A percentile compares a stretch with the other conserved stretches of the same genome.
Evolutionary conservation across 2,888 invertebrate genomes (phyloP).

Genomic region (Tuta absoluta): DNA sequence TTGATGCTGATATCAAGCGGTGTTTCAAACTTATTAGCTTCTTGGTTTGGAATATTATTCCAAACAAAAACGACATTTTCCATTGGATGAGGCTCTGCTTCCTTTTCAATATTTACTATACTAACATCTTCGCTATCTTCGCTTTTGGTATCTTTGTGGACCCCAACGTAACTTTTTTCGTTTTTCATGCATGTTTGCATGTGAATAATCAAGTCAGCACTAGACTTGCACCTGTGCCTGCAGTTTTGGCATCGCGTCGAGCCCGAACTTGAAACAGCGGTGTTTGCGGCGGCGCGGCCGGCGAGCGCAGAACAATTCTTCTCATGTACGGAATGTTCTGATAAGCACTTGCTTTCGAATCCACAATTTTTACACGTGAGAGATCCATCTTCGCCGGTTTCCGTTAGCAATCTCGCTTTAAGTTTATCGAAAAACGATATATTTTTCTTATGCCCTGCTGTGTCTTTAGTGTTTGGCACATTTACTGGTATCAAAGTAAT

Average conservation of each 20-base stretch:
- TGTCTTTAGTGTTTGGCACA: constrained; percentile 55
- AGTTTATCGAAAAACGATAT: constrained; percentile 91
- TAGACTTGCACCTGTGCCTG: constrained; percentile 92
- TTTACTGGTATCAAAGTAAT: constrained; percentile 57
- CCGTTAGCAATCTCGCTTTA: constrained; percentile 86
- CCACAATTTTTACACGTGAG: constrained; percentile 86
- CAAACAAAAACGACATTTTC: constrained; percentile 91
- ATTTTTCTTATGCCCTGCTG: constrained; percentile 80
- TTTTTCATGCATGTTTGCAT: constrained; percentile 85
- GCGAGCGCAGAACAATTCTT: constrained; percentile 82
- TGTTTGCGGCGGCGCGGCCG: constrained; percentile 62
- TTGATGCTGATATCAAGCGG: constrained; percentile 72
- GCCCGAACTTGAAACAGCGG: constrained; percentile 76
- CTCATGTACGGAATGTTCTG: constrained; percentile 90
- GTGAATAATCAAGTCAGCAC: constrained; percentile 88
- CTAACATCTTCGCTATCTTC: constrained; percentile 57
- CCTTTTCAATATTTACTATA: constrained; percentile 57
- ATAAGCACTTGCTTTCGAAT: constrained; percentile 89
- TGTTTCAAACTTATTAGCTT: constrained; percentile 62
- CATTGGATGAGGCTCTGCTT: constrained; percentile 85
- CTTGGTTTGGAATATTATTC: constrained; percentile 84
- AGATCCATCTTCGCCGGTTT: constrained; percentile 84
- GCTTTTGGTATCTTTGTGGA: constrained; percentile 56
- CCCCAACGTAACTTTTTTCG: constrained; percentile 57
- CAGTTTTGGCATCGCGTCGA: constrained; percentile 93